Percentiles rank a stretch among this genome's conserved stretches.
These are phyloP conservation scores for Piprites chloris DNA, from an alignment of 2,113 vertebrate genomes.

Conservation along the genomic window DNA sequence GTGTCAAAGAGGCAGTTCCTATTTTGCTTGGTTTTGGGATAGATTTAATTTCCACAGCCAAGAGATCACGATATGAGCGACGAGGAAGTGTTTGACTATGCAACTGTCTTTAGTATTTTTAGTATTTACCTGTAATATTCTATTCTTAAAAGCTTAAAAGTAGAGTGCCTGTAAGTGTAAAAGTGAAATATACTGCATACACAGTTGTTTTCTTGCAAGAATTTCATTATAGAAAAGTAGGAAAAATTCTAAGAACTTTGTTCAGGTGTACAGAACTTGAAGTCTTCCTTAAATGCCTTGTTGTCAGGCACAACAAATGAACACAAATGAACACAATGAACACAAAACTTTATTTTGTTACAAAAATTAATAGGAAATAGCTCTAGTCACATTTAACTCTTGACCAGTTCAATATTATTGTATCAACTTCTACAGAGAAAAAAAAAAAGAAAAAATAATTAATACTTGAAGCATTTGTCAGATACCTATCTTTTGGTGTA, in stretches of 20 bases:
- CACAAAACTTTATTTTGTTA: not conserved
- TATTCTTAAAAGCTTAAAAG: not conserved
- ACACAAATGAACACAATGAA: no score
- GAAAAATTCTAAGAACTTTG: constrained; percentile 42
- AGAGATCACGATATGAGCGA: not conserved
- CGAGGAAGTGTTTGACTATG: not conserved
- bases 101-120: not conserved
- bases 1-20: not conserved
- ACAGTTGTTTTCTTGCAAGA: constrained; percentile 1
- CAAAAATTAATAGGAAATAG: not conserved
- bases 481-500: not conserved
- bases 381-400: not conserved
- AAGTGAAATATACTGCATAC: not conserved
- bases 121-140: not conserved
- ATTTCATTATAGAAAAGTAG: constrained; percentile 37
- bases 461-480: not conserved
- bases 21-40: not conserved
- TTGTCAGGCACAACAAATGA: not conserved
- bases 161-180: not conserved
- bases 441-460: not conserved
- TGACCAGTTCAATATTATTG: not conserved
- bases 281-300: constrained; percentile 45
- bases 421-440: not conserved
- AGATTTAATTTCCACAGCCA: not conserved
- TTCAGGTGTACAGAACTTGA: constrained; percentile 46